Conservation (phyloP, 2,888 invertebrate genomes). For the Tipula helvola region DNA sequence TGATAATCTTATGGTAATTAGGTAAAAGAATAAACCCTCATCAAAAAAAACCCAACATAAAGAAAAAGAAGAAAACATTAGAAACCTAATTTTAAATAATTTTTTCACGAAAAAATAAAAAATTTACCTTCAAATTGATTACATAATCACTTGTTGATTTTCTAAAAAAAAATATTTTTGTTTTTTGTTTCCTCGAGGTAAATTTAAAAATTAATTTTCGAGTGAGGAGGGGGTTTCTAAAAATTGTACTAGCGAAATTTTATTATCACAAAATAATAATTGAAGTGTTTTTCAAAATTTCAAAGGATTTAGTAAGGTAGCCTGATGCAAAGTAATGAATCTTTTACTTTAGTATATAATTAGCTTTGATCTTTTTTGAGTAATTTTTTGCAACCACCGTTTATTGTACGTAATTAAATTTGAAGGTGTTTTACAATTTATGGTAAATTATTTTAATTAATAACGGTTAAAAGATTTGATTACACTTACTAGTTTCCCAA, state of each 20-base stretch:
- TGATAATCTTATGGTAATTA: background rate
- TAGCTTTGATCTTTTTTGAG: background rate
- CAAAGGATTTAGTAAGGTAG: background rate
- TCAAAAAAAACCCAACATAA: background rate
- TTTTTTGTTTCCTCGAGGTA: background rate
- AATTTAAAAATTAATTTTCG: background rate
- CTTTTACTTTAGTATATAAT: background rate
- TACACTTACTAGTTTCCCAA: no score
- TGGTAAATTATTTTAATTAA: no score
- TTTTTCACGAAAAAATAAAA: background rate
- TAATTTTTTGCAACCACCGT: background rate
- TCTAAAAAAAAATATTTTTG: background rate
- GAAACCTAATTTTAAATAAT: background rate
- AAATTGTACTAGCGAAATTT: background rate
- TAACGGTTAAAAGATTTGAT: no score
- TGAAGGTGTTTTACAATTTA: no score
- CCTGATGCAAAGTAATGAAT: background rate
- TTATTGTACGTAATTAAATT: background rate
- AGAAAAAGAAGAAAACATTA: background rate
- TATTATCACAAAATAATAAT: background rate
- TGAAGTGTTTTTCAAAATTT: background rate
- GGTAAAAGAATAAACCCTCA: background rate
- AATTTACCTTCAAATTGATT: background rate
- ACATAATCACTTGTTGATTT: background rate
- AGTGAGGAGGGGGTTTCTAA: background rate